phyloP scores from a whole-genome alignment of 2,797 vertebrate genomes.

The Apogon hyalosoma region DNA sequence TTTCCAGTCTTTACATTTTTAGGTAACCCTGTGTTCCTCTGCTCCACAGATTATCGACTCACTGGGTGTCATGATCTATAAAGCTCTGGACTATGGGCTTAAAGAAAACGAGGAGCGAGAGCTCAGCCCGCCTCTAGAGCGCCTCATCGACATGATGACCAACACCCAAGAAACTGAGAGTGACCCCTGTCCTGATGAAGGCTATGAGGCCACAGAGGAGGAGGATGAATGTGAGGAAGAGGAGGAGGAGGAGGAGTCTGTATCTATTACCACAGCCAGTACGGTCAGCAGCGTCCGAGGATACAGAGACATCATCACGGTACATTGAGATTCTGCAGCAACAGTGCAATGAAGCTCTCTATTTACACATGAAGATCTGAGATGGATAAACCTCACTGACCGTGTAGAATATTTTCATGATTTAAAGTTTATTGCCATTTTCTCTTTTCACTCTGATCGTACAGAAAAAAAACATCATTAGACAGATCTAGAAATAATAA shows the following conservation, averaged over 20 bases:
- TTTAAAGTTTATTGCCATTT: too few species aligned
- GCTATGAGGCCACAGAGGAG: constrained; percentile 95
- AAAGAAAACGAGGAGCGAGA: constrained; percentile 97
- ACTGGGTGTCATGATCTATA: constrained; percentile 97
- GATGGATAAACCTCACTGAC: too few species aligned
- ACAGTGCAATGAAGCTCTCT: too few species aligned
- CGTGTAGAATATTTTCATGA: too few species aligned
- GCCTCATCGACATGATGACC: constrained; percentile 96
- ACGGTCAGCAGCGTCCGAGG: constrained; percentile 80
- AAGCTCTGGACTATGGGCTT: constrained; percentile 97
- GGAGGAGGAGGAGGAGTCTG: constrained; percentile 39
- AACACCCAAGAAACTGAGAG: constrained; percentile 86
- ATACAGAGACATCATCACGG: constrained; percentile 91
- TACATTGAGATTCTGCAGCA: too few species aligned
- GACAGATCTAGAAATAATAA: too few species aligned
- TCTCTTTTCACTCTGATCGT: too few species aligned
- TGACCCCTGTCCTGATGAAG: constrained; percentile 90
- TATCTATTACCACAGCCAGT: constrained; percentile 45
- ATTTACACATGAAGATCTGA: too few species aligned
- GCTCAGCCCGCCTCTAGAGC: constrained; percentile 93
- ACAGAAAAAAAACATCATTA: too few species aligned
- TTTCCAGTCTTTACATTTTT: background rate
- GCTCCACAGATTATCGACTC: constrained; percentile 92
- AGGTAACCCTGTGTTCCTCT: background rate
- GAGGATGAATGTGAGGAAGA: constrained; percentile 85